These are phyloP conservation scores for Neuroterus valhalla DNA, from an alignment of 1,140 invertebrate genomes.

Conservation along the genomic window DNA sequence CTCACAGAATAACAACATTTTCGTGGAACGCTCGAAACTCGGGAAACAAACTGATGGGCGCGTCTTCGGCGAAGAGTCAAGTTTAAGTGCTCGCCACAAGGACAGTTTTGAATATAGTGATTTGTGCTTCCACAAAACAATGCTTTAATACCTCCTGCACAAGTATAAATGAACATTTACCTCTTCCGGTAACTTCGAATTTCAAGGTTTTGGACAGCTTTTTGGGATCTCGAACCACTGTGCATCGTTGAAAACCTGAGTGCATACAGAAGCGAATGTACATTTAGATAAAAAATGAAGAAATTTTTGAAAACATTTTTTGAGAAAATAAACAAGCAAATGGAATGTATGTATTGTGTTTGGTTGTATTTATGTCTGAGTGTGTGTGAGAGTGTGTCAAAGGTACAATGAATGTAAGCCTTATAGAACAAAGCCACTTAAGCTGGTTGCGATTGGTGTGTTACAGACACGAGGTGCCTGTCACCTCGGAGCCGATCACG, in stretches of 20 bases:
- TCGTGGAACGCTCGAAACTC: no score
- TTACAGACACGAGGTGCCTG: slow-evolving; percentile 98
- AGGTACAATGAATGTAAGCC: slow-evolving; percentile 49
- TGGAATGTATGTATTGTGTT: neutral
- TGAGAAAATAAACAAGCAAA: neutral
- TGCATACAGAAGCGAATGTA: neutral
- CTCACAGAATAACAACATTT: no score
- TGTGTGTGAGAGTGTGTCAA: slow-evolving; percentile 9
- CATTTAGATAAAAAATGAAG: neutral
- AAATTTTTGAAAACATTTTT: slow-evolving; percentile 7
- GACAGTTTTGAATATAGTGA: no score
- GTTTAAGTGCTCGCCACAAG: no score
- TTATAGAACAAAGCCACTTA: slow-evolving; percentile 72
- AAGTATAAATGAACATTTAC: no score
- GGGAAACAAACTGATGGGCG: no score
- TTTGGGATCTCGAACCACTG: no score
- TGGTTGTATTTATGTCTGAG: neutral
- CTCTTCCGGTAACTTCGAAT: no score
- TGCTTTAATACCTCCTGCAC: no score
- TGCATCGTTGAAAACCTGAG: neutral
- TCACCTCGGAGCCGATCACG: slow-evolving; percentile 93
- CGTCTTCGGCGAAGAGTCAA: no score
- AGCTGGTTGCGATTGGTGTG: slow-evolving; percentile 76
- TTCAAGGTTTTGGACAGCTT: no score
- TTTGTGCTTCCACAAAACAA: no score